Evolutionary conservation across 2,797 vertebrate genomes (phyloP), one percentile per base, ranked within the genome.

Genomic region (Acanthurus tractus): DNA sequence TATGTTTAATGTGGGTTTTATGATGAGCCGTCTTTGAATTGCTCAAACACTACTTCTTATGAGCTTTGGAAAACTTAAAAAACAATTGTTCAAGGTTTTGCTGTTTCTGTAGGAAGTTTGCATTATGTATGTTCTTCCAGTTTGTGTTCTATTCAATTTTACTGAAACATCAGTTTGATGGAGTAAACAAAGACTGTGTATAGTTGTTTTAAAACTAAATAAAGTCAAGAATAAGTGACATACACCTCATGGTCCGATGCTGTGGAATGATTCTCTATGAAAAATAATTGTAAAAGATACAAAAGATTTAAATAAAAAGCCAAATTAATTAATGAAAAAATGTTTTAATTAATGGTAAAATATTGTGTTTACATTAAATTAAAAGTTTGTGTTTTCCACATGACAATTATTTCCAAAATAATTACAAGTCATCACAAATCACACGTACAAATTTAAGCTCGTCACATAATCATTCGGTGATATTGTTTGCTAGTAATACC

Each of bases 181-280:
- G 63, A 38, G 44, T 17, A 67, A 75, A 70, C 34, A 52, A 55
- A 53, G 4, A 15, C 36, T 77, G 62, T 81, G 67, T 79, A 42
- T 4, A 67, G 29, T 18, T 82, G 71, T 81, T 55, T 25, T 79
- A 54, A 81, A 75, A 61, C 8, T 50, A 59, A 89, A 85, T 85
- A 87, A 88, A 86, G 17, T 17, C 10, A 48, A n/a, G 45, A 42
- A 56, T 12, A 36, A 22, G 9, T 44, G 13, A 12, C 3, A 23
- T 13, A 29, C 29, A 29, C 29, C 29, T 6, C 15, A 38, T 44
- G 6, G 17, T 69, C 45, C 18, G 50, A 25, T 46, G 23, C 18
- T 55, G 23, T 53, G 12, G 6, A 56, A 42, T 25, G 3, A 1
- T 2, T 0, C 2, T 42, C 4, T 29, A 1, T 22, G 48, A 44